Base-by-base conservation (phyloP, 2,888 invertebrate genomes). In the Lacanobia wlatinum region DNA sequence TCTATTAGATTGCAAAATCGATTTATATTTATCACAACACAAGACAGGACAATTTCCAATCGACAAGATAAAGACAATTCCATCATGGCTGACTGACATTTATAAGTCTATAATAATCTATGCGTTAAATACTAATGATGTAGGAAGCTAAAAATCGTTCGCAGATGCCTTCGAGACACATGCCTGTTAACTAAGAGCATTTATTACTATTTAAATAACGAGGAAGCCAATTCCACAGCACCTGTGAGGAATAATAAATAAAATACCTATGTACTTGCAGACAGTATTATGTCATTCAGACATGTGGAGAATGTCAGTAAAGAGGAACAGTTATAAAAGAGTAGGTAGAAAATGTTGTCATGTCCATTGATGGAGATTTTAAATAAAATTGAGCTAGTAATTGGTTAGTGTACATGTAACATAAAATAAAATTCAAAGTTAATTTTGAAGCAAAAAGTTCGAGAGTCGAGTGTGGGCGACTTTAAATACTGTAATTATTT, bases 101-200 rank as follows among this genome's bases (percentile, higher is more conserved):
- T 52, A 38, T 43, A 34, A 61, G 63, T 81, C 50, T 53, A 58
- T 64, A 69, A 75, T 80, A 69, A 75, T 80, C 43, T 77, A 72
- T 75, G 71, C 76, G 38, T 66, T 60, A 70, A 74, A 38, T 77
- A 79, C 64, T 75, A 80, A 64, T 65, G 34, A 76, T 77, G 67
- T 73, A 83, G 86, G 86, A 86, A 86, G 72, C 72, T 50, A 76
- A 72, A 85, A 85, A 83, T 80, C 60, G 65, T 55, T 68, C 55
- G 75, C 70, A 62, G 52, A 75, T 70, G 66, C 64, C 61, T 80
- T 50, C 53, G 59, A 78, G 73, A 80, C 78, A 77, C 74, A 73
- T 77, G 72, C 69, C 58, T 63, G 67, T 69, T 62, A 70, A 73
- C 64, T 68, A 40, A 72, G 50, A 78, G 71, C 67, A 84, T 76